Evolutionary conservation across 2,113 vertebrate species (phyloP).

Genomic region (Coturnix japonica): DNA sequence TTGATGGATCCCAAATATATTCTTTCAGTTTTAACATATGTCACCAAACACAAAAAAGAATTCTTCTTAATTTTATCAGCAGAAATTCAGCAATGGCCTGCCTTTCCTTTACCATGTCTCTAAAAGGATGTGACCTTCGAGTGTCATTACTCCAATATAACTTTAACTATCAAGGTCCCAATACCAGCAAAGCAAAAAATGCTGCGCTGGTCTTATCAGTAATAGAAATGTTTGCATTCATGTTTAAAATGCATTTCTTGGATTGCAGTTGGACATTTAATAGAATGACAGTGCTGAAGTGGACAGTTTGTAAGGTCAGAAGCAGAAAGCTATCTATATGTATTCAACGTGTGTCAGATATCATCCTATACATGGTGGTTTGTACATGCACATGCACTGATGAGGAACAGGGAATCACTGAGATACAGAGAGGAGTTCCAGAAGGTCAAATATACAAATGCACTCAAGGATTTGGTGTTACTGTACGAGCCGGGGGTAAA

Average conservation of each 20-base stretch:
- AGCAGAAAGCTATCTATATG: constrained; percentile 55
- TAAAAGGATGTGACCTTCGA: constrained; percentile 51
- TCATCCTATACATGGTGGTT: background rate
- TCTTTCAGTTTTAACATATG: background rate
- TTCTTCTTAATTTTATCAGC: constrained; percentile 31
- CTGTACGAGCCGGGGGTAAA: background rate
- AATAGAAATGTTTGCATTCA: constrained; percentile 74
- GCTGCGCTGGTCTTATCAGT: constrained; percentile 67
- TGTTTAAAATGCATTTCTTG: constrained; percentile 72
- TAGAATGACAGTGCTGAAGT: constrained; percentile 70
- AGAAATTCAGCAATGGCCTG: constrained; percentile 10
- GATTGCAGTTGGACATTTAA: constrained; percentile 57
- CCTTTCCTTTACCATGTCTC: constrained; percentile 1
- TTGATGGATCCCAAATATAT: background rate
- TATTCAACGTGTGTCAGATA: constrained; percentile 47
- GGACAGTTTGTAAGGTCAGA: constrained; percentile 72
- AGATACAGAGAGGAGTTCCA: background rate
- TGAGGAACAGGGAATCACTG: background rate
- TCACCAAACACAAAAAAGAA: constrained; percentile 14
- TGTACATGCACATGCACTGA: background rate
- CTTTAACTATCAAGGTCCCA: constrained; percentile 56
- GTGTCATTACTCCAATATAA: constrained; percentile 61
- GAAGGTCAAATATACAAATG: background rate
- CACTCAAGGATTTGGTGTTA: background rate
- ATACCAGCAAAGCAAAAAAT: constrained; percentile 64